A percentile compares a stretch with the other conserved stretches of the same genome.
phyloP scores from a whole-genome alignment of 2,113 vertebrate species.

The Rhynchopsitta pachyrhyncha region DNA sequence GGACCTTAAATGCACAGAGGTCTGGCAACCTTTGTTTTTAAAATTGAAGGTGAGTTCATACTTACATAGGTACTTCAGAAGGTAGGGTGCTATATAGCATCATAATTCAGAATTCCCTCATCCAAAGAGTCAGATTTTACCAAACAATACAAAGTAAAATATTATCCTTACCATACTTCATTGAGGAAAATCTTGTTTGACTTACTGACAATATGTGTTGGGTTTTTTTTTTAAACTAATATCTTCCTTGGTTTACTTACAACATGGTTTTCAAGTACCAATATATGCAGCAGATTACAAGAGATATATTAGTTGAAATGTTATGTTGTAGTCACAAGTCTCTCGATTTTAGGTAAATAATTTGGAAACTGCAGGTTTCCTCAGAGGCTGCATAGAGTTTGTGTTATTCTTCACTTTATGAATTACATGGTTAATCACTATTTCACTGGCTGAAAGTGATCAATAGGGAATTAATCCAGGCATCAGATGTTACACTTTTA shows the following conservation, averaged over 20 bases:
- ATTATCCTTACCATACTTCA: neutral
- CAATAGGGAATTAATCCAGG: neutral
- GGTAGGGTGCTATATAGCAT: neutral
- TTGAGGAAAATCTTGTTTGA: neutral
- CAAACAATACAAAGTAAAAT: neutral
- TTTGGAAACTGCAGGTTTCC: neutral
- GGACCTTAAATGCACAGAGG: neutral
- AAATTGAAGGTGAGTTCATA: neutral
- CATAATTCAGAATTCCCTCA: neutral
- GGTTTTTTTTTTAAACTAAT: rapidly evolving
- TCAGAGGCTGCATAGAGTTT: neutral
- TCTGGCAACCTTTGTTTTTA: neutral
- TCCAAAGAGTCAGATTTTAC: neutral
- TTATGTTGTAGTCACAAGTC: neutral
- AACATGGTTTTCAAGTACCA: neutral
- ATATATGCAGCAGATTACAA: neutral
- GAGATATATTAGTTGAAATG: neutral
- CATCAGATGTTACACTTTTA: neutral
- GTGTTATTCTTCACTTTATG: neutral
- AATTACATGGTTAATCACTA: neutral
- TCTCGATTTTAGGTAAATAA: neutral
- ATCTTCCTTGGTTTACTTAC: neutral
- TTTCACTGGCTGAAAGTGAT: neutral
- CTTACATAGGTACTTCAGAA: neutral
- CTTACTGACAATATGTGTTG: neutral